Percentiles rank a stretch among this genome's conserved stretches.
Evolutionary conservation across 2,888 invertebrate species (phyloP).

Genomic region (Lasioglossum figueresi): DNA sequence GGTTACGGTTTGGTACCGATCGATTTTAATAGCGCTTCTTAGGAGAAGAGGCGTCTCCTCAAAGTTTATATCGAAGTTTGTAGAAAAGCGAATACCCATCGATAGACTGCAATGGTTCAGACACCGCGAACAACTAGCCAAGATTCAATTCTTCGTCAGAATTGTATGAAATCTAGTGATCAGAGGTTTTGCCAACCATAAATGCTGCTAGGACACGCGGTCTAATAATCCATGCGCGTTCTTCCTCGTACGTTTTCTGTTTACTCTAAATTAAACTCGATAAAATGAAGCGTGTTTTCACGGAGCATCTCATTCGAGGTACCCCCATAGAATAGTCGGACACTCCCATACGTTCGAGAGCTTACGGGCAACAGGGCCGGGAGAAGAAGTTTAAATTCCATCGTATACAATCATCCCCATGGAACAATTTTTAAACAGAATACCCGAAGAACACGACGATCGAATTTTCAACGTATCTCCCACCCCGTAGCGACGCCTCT

Average conservation of each 20-base stretch:
- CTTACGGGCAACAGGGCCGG: neutral
- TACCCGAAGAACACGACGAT: neutral
- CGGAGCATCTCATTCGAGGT: neutral
- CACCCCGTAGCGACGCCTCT: neutral
- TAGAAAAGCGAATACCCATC: too few species aligned
- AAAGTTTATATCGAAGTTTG: too few species aligned
- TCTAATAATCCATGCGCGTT: neutral
- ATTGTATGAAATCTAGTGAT: too few species aligned
- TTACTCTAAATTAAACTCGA: neutral
- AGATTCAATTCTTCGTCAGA: too few species aligned
- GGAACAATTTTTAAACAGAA: slow-evolving; percentile 11
- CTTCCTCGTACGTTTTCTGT: neutral
- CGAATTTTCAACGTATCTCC: neutral
- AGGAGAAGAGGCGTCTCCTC: too few species aligned
- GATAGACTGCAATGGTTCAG: too few species aligned
- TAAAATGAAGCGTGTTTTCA: neutral
- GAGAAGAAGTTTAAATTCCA: slow-evolving; percentile 2
- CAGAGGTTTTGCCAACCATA: too few species aligned
- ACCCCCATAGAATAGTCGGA: neutral
- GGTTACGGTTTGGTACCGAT: too few species aligned
- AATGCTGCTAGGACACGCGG: too few species aligned
- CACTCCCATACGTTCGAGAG: neutral
- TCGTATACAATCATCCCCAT: neutral
- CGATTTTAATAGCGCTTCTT: too few species aligned
- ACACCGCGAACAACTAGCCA: too few species aligned